These are phyloP conservation scores for Terrapene triunguis DNA, from an alignment of 2,113 vertebrate genomes.

Conservation along the genomic window DNA sequence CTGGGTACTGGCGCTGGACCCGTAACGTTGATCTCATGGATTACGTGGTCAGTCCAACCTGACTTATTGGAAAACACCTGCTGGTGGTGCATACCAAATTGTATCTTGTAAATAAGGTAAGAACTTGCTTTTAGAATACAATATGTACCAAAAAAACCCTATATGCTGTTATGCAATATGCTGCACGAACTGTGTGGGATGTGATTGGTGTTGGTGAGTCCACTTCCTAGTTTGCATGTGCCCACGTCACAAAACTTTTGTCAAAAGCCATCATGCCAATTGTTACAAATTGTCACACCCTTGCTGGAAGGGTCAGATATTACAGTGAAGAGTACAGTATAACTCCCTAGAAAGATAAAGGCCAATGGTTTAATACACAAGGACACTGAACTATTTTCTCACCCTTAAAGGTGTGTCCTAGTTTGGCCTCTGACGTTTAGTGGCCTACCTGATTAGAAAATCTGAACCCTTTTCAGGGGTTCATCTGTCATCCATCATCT, in stretches of 20 bases:
- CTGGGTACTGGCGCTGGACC: neutral
- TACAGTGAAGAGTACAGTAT: neutral
- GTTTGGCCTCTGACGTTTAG: neutral
- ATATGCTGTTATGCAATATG: neutral
- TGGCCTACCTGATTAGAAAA: neutral
- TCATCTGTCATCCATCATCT: conserved; percentile 15
- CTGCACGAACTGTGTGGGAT: neutral
- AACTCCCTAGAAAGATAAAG: neutral
- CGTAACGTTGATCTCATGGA: neutral
- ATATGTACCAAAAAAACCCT: neutral
- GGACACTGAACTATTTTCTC: neutral
- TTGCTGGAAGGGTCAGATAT: neutral
- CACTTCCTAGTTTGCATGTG: neutral
- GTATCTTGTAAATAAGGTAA: neutral
- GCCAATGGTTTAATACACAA: neutral
- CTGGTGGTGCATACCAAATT: neutral
- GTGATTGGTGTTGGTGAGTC: neutral
- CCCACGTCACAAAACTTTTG: neutral
- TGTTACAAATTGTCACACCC: neutral
- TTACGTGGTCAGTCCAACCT: neutral
- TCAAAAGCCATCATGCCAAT: neutral
- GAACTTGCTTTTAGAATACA: neutral
- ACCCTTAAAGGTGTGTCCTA: neutral
- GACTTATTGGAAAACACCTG: neutral
- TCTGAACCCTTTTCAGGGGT: neutral